Conservation (phyloP, 2,113 vertebrate species). For the Festucalex cinctus region DNA sequence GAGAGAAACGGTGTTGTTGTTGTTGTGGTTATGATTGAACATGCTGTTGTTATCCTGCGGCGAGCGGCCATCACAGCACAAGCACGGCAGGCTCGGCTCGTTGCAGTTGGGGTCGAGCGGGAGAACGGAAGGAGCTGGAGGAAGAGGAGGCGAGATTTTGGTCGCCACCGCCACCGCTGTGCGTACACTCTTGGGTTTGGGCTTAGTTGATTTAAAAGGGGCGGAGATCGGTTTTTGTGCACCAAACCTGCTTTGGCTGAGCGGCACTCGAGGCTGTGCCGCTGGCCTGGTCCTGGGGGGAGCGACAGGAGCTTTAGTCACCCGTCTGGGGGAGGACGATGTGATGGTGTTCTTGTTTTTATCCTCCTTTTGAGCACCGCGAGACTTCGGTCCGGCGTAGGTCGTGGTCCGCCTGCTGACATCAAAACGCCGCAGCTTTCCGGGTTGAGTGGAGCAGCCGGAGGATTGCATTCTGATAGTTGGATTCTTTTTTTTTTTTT, state of each 20-base stretch:
- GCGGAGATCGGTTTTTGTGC: conserved; percentile 51
- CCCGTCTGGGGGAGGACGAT: conserved; percentile 56
- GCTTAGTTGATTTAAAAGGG: conserved; percentile 46
- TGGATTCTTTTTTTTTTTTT: conserved; percentile 39
- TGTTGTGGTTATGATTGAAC: conserved; percentile 80
- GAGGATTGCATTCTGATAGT: conserved; percentile 70
- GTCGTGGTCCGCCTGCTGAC: conserved; percentile 47
- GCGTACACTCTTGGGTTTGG: conserved; percentile 60
- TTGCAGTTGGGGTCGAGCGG: conserved; percentile 91
- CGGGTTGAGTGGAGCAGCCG: conserved; percentile 50
- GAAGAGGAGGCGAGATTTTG: conserved; percentile 33
- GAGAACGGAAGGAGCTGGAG: conserved; percentile 44
- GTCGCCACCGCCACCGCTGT: conserved; percentile 15
- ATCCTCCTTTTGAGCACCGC: conserved; percentile 64
- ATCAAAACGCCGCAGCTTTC: conserved; percentile 66
- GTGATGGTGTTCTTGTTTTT: conserved; percentile 75
- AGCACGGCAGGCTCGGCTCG: conserved; percentile 82
- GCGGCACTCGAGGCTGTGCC: conserved; percentile 52
- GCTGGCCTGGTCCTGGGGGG: conserved; percentile 53
- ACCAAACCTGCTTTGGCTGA: conserved; percentile 52
- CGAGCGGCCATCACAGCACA: conserved; percentile 80
- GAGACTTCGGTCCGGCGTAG: conserved; percentile 52
- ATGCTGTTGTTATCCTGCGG: conserved; percentile 72
- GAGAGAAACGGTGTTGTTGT: conserved; percentile 73
- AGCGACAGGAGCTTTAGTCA: conserved; percentile 53